Evolutionary conservation across 2,888 invertebrate species (phyloP).

Genomic region (Chromoteleia sp.): DNA sequence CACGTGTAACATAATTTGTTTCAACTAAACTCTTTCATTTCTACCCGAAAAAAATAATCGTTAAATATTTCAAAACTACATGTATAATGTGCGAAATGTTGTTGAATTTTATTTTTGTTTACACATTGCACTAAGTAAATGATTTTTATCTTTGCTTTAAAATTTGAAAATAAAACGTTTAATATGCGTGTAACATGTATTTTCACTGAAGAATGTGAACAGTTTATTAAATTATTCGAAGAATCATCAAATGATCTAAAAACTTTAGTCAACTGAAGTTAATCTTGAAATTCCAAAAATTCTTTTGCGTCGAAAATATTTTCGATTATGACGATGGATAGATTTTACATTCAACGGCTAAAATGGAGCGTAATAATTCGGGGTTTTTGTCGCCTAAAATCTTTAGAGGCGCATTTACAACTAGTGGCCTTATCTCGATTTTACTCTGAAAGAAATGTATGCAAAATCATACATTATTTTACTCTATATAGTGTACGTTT

Average conservation of each 20-base stretch:
- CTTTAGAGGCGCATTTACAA: slow-evolving; percentile 48
- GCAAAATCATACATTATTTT: slow-evolving; percentile 57
- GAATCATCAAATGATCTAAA: too few species aligned
- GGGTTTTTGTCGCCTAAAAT: slow-evolving; percentile 48
- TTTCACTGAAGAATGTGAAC: too few species aligned
- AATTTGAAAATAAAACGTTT: neutral
- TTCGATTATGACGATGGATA: slow-evolving; percentile 30
- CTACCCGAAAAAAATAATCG: too few species aligned
- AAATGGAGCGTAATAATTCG: slow-evolving; percentile 63
- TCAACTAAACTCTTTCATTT: too few species aligned
- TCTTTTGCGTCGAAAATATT: slow-evolving; percentile 34
- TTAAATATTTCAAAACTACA: too few species aligned
- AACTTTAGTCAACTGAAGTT: neutral
- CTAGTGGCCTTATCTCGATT: slow-evolving; percentile 52
- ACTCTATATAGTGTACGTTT: neutral
- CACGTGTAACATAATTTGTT: neutral
- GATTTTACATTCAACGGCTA: slow-evolving; percentile 50
- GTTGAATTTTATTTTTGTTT: too few species aligned
- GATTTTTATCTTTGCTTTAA: neutral
- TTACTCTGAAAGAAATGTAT: slow-evolving; percentile 49
- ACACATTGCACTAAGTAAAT: too few species aligned
- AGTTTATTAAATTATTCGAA: too few species aligned
- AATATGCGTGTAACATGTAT: neutral
- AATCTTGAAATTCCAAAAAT: slow-evolving; percentile 14
- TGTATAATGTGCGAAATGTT: too few species aligned